Base-by-base conservation (phyloP, 2,888 invertebrate genomes). In the Drosophila pullipes region DNA sequence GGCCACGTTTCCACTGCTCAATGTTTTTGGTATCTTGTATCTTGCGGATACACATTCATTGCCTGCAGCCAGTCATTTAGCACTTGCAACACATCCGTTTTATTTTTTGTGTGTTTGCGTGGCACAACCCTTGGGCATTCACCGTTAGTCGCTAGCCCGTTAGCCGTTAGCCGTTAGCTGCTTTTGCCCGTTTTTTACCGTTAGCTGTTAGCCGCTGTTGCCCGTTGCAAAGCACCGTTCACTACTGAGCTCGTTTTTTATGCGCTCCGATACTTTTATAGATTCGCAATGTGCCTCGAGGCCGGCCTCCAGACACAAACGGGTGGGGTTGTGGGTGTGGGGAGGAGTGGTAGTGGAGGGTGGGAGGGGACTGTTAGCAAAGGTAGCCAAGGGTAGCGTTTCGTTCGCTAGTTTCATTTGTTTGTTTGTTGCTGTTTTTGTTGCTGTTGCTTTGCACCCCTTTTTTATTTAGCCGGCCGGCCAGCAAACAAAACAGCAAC, bases 221-320 rank as follows among this genome's bases (percentile, higher is more conserved):
- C 57, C 54, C 70, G 74, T 81, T 89, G 81, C 89, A 90, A 93
- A 92, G 91, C 90, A 91, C 91, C 93, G 91, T 92, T 91, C 91
- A 91, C 92, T 90, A 93, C 93, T 93, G 93, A 93, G 93, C 92
- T 90, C 91, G 91, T 91, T 90, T 90, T 92, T 91, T 92, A 90
- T 85, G 90, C 91, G 89, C 89, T 70, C 90, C 88, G 91, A 91
- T 91, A 92, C 91, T 93, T 93, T 93, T 93, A 93, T 93, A 93
- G 90, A 92, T 92, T 92, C 87, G 91, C 91, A 82, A 90, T 85
- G 88, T 89, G 91, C 89, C 80, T 76, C 53, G 67, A 70, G 77
- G 50, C 61, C 66, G 55, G 54, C 83, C 85, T 83, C 71, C 55
- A 44, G 52, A 18, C 39, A 39, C 39, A 18, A 39, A 10, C 41